Conservation (phyloP, 2,888 invertebrate genomes). For the Drosophila mettleri region DNA sequence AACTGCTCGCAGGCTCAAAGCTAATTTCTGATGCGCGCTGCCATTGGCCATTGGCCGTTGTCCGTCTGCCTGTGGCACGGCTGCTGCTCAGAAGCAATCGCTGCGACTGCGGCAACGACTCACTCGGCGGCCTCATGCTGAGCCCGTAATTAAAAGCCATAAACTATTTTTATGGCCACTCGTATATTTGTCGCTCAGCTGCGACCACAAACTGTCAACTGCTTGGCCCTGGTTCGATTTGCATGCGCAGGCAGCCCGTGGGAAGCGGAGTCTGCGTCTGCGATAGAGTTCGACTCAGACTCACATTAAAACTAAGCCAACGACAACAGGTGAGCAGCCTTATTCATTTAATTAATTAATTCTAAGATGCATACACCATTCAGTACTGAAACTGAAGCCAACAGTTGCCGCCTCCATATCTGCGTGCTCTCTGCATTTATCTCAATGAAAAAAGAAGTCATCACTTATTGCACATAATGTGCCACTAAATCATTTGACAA, state of each 20-base stretch:
- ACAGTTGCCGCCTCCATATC: neutral
- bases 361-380: slow-evolving; percentile 20
- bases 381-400: neutral
- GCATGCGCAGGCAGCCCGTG: slow-evolving; percentile 56
- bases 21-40: slow-evolving; percentile 26
- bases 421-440: slow-evolving; percentile 18
- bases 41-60: slow-evolving; percentile 42
- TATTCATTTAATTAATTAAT: slow-evolving; percentile 44
- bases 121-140: slow-evolving; percentile 66
- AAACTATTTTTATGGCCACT: slow-evolving; percentile 73
- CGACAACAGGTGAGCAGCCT: slow-evolving; percentile 44
- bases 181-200: slow-evolving; percentile 72
- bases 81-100: slow-evolving; percentile 45
- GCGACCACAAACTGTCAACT: slow-evolving; percentile 75
- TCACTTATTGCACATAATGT: slow-evolving; percentile 67
- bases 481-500: slow-evolving; percentile 69
- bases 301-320: neutral
- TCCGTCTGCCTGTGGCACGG: slow-evolving; percentile 13
- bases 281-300: no score
- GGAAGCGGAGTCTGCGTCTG: slow-evolving; percentile 21
- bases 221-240: slow-evolving; percentile 63
- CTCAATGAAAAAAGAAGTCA: slow-evolving; percentile 33
- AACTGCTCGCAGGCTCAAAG: slow-evolving; percentile 18
- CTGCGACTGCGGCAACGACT: slow-evolving; percentile 34
- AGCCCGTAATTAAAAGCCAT: slow-evolving; percentile 75